A percentile compares a stretch with the other conserved stretches of the same genome.
Conservation (phyloP, 2,888 invertebrate species). For the Agrotis segetum region DNA sequence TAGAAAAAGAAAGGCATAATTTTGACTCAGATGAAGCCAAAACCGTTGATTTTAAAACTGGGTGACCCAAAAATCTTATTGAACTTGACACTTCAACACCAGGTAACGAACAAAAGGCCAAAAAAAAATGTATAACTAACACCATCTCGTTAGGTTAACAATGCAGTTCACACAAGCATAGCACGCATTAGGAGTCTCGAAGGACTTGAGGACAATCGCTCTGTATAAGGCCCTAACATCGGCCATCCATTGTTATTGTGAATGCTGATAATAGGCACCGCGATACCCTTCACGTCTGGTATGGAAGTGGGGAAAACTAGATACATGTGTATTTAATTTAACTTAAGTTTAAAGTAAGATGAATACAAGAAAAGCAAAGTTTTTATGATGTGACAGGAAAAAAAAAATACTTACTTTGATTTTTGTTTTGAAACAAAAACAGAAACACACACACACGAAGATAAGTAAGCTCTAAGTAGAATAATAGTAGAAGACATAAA, state of each 20-base stretch:
- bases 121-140: conserved; percentile 17
- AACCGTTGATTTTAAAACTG: not conserved
- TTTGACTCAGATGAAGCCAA: not conserved
- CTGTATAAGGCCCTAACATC: conserved; percentile 59
- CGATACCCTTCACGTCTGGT: conserved; percentile 14
- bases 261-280: conserved; percentile 52
- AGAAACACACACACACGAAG: not conserved
- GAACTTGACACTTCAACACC: not conserved
- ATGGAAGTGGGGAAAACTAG: not conserved
- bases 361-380: too few species aligned
- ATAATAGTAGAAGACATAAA: not conserved
- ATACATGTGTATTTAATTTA: conserved; percentile 1
- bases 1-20: not conserved
- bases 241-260: conserved; percentile 52
- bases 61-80: not conserved
- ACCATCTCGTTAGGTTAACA: conserved; percentile 51
- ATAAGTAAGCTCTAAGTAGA: not conserved
- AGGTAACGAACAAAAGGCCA: conserved; percentile 10
- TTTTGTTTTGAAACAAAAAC: not conserved
- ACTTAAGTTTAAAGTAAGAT: not conserved
- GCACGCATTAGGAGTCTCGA: conserved; percentile 48
- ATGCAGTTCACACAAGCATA: conserved; percentile 53
- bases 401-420: not conserved
- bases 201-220: conserved; percentile 56
- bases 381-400: too few species aligned